phyloP scores from a whole-genome alignment of 2,888 invertebrate species.

The Carterocephalus palaemon region DNA sequence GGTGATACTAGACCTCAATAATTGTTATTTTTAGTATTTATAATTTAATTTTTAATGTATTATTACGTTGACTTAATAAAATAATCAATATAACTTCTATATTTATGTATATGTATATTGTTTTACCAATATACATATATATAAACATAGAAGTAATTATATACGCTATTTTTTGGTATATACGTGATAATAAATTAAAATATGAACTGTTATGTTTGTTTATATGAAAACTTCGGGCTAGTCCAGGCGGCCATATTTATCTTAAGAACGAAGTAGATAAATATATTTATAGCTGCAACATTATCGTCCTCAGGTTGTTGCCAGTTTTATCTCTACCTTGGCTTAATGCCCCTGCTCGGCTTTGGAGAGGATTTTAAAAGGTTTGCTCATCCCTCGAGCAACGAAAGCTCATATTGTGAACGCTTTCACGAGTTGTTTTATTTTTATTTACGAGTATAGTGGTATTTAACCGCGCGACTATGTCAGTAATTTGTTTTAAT shows the following conservation, averaged over 20 bases:
- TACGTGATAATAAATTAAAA: not conserved
- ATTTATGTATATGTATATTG: not conserved
- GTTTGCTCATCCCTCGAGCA: conserved; percentile 58
- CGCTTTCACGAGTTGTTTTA: conserved; percentile 29
- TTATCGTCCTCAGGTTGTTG: conserved; percentile 58
- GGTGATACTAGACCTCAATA: too few species aligned
- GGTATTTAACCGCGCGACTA: not conserved
- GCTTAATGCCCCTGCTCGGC: conserved; percentile 60
- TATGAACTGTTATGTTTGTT: conserved; percentile 36
- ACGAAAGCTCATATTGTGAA: conserved; percentile 45
- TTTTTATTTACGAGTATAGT: conserved; percentile 16
- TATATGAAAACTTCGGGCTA: conserved; percentile 55
- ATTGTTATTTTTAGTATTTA: too few species aligned
- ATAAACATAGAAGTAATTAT: too few species aligned
- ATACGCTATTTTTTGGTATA: too few species aligned
- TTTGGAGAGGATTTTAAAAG: conserved; percentile 69
- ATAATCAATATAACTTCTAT: too few species aligned
- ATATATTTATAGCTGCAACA: conserved; percentile 64
- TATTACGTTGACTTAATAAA: too few species aligned
- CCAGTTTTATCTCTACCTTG: conserved; percentile 61
- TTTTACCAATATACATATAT: not conserved
- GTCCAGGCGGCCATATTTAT: conserved; percentile 65
- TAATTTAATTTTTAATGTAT: too few species aligned
- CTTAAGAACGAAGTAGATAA: conserved; percentile 65
- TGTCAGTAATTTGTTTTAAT: conserved; percentile 2